Conservation (phyloP, 2,113 vertebrate species). For the Xenopus borealis region DNA sequence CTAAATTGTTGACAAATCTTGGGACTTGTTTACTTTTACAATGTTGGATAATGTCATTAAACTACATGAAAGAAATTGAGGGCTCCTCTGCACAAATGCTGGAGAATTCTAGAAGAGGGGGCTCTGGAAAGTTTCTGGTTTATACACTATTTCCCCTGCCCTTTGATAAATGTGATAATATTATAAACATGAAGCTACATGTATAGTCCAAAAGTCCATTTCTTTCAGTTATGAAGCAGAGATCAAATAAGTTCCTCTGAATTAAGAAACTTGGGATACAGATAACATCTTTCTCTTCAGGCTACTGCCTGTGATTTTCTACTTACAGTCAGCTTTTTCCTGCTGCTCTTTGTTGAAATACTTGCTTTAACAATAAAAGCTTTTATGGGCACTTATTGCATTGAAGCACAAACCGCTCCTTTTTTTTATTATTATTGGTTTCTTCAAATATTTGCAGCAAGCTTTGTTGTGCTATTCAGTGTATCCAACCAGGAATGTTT, state of each 20-base stretch:
- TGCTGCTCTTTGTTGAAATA: constrained; percentile 71
- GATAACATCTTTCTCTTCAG: constrained; percentile 74
- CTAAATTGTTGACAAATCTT: too few relatives aligned
- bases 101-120: too few relatives aligned
- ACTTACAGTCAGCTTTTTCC: constrained; percentile 73
- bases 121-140: too few relatives aligned
- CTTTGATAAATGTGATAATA: background rate
- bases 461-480: constrained; percentile 70
- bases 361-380: constrained; percentile 77
- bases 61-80: too few relatives aligned
- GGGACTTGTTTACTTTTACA: too few relatives aligned
- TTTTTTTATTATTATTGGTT: constrained; percentile 73
- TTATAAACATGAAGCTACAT: constrained; percentile 22
- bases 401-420: constrained; percentile 68
- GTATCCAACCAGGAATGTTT: constrained; percentile 57
- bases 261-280: constrained; percentile 65
- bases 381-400: constrained; percentile 73
- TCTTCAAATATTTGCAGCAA: constrained; percentile 74
- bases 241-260: constrained; percentile 70
- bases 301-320: constrained; percentile 77
- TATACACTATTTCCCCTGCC: background rate
- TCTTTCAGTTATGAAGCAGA: constrained; percentile 50
- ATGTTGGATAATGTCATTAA: too few relatives aligned
- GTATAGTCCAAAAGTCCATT: background rate
- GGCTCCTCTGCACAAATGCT: too few relatives aligned